These are phyloP conservation scores for Camelus dromedarius DNA, from an alignment of 2,113 vertebrate species.

Conservation along the genomic window DNA sequence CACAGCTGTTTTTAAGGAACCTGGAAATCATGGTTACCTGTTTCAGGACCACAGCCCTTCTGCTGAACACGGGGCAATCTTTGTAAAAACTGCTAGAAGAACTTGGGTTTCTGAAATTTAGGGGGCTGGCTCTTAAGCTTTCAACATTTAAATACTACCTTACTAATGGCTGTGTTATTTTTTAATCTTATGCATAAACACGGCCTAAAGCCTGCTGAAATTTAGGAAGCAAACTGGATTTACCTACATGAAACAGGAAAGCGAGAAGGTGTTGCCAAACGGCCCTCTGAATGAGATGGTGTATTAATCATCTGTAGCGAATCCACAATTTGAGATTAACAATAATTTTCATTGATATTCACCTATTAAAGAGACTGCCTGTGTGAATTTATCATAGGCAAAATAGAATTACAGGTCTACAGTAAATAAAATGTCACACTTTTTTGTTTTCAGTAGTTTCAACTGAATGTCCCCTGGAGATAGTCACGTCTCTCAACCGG, in stretches of 20 bases:
- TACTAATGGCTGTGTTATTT: background rate
- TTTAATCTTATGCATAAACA: conserved; percentile 25
- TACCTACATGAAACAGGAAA: background rate
- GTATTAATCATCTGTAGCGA: background rate
- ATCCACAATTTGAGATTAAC: conserved; percentile 47
- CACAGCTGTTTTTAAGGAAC: conserved; percentile 14
- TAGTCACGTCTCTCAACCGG: conserved; percentile 37
- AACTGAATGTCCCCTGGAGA: conserved; percentile 53
- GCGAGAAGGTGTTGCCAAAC: background rate
- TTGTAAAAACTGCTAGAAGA: background rate
- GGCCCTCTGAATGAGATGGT: background rate
- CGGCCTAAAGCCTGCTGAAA: conserved; percentile 15
- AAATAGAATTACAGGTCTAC: background rate
- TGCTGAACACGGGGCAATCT: background rate
- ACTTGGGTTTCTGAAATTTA: conserved; percentile 46
- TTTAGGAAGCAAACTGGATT: conserved; percentile 31
- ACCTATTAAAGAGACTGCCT: background rate
- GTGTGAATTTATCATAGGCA: conserved; percentile 39
- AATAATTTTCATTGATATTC: background rate
- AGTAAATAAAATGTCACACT: conserved; percentile 55
- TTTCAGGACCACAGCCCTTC: background rate
- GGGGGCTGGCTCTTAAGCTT: conserved; percentile 1
- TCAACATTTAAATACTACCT: conserved; percentile 61
- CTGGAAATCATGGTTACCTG: background rate
- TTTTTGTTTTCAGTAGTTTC: conserved; percentile 62